A percentile compares a stretch with the other conserved stretches of the same genome.
Evolutionary conservation across 2,888 invertebrate genomes (phyloP).

Genomic region (Dolichopus griseipennis): DNA sequence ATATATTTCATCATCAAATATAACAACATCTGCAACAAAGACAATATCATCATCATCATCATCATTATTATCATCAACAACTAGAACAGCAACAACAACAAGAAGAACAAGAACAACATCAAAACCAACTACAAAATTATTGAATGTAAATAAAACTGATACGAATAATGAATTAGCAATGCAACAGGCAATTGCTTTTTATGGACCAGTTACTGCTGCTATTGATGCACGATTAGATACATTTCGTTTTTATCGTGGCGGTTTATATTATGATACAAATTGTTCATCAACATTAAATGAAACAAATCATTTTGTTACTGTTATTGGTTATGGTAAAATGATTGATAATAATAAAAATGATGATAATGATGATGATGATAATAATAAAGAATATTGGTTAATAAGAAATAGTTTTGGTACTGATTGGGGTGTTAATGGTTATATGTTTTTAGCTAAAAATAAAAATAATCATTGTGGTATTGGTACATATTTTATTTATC

Average conservation of each 20-base stretch:
- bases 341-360: too few relatives aligned
- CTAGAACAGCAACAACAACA: background rate
- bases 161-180: constrained; percentile 17
- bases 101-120: background rate
- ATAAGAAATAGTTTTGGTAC: constrained; percentile 55
- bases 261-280: constrained; percentile 17
- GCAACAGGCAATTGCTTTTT: constrained; percentile 15
- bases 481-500: constrained; percentile 32
- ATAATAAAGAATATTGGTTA: constrained; percentile 18
- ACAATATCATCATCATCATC: background rate
- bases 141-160: background rate
- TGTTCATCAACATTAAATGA: constrained; percentile 10
- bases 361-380: background rate
- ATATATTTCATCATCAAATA: background rate
- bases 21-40: background rate
- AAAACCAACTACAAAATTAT: background rate
- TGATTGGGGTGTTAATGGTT: constrained; percentile 49
- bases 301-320: constrained; percentile 16
- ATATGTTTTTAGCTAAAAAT: constrained; percentile 75
- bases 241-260: constrained; percentile 15
- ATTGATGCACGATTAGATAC: constrained; percentile 15
- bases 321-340: constrained; percentile 19
- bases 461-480: constrained; percentile 71
- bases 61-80: background rate
- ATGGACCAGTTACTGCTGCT: constrained; percentile 18